Percentiles rank a stretch among this genome's conserved stretches.
phyloP scores from a whole-genome alignment of 2,888 invertebrate species.

The Ophion obscuratus region DNA sequence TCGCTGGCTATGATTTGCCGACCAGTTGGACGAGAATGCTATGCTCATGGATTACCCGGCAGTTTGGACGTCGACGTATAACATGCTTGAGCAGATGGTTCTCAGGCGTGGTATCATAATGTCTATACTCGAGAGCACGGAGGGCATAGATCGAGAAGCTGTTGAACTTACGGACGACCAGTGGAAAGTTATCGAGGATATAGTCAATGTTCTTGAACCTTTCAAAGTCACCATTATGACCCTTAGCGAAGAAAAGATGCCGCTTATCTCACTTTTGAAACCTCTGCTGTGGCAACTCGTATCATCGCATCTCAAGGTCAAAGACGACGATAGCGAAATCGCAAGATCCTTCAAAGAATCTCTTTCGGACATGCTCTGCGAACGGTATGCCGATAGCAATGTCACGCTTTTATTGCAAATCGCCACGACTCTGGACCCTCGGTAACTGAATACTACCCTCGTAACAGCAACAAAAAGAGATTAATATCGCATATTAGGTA shows the following conservation, averaged over 20 bases:
- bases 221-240: slow-evolving; percentile 85
- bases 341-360: slow-evolving; percentile 82
- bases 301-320: slow-evolving; percentile 83
- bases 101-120: slow-evolving; percentile 79
- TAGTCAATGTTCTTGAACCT: slow-evolving; percentile 84
- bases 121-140: slow-evolving; percentile 80
- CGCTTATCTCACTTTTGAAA: slow-evolving; percentile 84
- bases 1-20: slow-evolving; percentile 19
- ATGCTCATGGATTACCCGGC: slow-evolving; percentile 81
- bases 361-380: slow-evolving; percentile 81
- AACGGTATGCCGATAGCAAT: slow-evolving; percentile 81
- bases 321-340: slow-evolving; percentile 80
- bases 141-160: slow-evolving; percentile 79
- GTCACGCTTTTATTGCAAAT: slow-evolving; percentile 83
- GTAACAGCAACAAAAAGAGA: background rate
- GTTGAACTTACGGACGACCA: slow-evolving; percentile 81
- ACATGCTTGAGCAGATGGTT: slow-evolving; percentile 83
- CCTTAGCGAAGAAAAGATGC: slow-evolving; percentile 84
- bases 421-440: slow-evolving; percentile 84
- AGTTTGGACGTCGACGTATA: slow-evolving; percentile 84
- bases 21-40: slow-evolving; percentile 79
- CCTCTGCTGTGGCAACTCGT: slow-evolving; percentile 85
- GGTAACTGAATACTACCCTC: slow-evolving; percentile 71
- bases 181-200: slow-evolving; percentile 83
- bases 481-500: background rate